A percentile compares a stretch with the other conserved stretches of the same genome.
phyloP scores from a whole-genome alignment of 2,113 vertebrate genomes.

The Phainopepla nitens region DNA sequence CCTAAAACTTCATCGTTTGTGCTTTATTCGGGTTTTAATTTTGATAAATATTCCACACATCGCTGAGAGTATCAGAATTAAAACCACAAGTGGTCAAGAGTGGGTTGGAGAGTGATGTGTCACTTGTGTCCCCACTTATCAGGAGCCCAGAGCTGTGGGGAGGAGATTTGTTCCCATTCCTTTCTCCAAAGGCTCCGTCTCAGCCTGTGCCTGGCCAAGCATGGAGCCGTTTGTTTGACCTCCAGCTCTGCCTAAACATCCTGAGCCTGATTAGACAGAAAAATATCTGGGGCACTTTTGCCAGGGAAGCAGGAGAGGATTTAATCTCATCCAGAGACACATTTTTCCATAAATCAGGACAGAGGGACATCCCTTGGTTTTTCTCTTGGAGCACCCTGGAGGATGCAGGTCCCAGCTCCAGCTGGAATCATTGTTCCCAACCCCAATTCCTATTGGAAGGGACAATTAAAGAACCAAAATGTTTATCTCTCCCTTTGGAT shows the following conservation, averaged over 20 bases:
- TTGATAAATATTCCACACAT: background rate
- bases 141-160: background rate
- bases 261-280: background rate
- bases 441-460: background rate
- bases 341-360: background rate
- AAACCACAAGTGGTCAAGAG: background rate
- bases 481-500: background rate
- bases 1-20: background rate
- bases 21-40: background rate
- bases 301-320: background rate
- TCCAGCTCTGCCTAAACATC: background rate
- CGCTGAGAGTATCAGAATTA: background rate
- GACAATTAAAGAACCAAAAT: background rate
- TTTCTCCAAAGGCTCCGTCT: background rate
- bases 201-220: background rate
- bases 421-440: background rate
- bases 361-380: background rate
- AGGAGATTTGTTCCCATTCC: background rate
- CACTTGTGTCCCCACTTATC: background rate
- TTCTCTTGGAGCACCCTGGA: background rate
- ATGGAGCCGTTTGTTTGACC: background rate
- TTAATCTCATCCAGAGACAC: background rate
- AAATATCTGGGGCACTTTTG: background rate
- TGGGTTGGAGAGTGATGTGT: background rate
- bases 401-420: background rate